Evolutionary conservation across 1,140 invertebrate genomes (phyloP), one percentile per base, ranked within the genome.

Genomic region (Drosophila tsacasi): DNA sequence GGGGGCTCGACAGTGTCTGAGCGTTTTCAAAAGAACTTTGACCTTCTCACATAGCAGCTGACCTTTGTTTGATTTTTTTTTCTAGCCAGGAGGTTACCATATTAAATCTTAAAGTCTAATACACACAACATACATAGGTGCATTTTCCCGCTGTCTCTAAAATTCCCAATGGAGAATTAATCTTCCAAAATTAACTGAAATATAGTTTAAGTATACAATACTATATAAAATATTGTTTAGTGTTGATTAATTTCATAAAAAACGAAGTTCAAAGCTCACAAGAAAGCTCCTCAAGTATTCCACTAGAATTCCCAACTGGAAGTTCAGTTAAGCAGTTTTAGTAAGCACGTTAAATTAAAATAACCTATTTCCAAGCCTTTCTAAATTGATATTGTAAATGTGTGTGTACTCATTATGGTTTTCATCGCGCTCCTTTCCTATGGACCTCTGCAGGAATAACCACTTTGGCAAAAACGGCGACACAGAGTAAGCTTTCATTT

Each of bases 391-490:
- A 47, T 68, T 68, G 42, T 68, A 27, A 23, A 37, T 54, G 21
- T 68, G 47, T 62, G 62, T 64, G n/a, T 23, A 64, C 40, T 67
- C 42, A 35, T 69, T 52, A 52, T 73, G 21, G 17, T 44, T 73
- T 37, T 25, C 12, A 32, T 64, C 47, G 32, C 25, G 13, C 19
- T 49, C 15, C 49, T 40, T 12, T n/a, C 5, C 17, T 15, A 49
- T 30, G 42, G 13, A 49, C 19, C 12, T 32, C 64, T 71, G 13
- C 55, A 78, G 75, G 39, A 67, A 50, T 32, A 78, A 42, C 57
- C 39, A 50, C 64, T 78, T 49, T 39, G 50, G 35, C 30, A 77
- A 68, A 30, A 78, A 62, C 58, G 61, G 76, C 42, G 75, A 78
- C 37, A 37, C 75, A 32, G 75, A 78, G 75, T 77, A 77, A 77